A percentile compares a stretch with the other conserved stretches of the same genome.
phyloP scores from a whole-genome alignment of 2,888 invertebrate species.

The Plebejus anna region DNA sequence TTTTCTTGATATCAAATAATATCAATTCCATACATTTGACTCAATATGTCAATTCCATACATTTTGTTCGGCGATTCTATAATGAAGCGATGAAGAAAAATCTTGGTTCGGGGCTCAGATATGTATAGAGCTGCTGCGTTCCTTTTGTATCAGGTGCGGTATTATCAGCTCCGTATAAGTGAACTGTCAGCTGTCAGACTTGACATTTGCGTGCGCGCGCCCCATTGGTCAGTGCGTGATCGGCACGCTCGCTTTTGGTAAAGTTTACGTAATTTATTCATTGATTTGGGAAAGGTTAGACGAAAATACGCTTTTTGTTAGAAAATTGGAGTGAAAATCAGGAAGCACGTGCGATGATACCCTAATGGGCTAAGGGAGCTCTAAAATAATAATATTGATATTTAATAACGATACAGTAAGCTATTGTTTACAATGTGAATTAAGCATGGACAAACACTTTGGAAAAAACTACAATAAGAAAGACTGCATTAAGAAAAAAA shows the following conservation, averaged over 20 bases:
- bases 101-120: neutral
- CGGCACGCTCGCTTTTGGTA: constrained; percentile 39
- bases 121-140: constrained; percentile 6
- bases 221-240: constrained; percentile 63
- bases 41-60: too few species aligned
- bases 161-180: constrained; percentile 47
- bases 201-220: constrained; percentile 71
- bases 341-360: neutral
- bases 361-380: neutral
- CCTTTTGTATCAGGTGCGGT: neutral
- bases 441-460: neutral
- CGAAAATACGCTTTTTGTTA: constrained; percentile 12
- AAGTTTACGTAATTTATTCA: constrained; percentile 41
- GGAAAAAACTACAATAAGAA: too few species aligned
- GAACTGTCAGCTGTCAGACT: constrained; percentile 44
- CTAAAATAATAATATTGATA: neutral
- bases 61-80: too few species aligned
- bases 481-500: neutral
- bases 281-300: constrained; percentile 40
- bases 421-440: neutral
- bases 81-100: too few species aligned
- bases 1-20: too few species aligned
- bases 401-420: neutral
- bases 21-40: too few species aligned
- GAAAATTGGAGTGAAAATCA: neutral